These are phyloP conservation scores for Akabosia matsudoensis DNA, from an alignment of 1,140 invertebrate species.

Conservation along the genomic window DNA sequence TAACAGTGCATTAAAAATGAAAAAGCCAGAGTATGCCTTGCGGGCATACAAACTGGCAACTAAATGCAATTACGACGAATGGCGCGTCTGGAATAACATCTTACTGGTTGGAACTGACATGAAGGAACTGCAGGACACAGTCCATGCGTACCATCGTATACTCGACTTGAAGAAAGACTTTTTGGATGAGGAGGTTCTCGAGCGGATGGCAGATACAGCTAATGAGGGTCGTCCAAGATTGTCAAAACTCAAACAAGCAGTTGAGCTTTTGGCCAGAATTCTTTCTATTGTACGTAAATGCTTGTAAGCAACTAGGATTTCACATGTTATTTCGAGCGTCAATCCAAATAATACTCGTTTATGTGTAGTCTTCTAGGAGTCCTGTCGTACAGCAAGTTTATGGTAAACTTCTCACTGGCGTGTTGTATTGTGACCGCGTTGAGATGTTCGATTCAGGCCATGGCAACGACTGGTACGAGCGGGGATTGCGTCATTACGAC, in stretches of 20 bases:
- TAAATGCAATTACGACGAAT: slow-evolving; percentile 25
- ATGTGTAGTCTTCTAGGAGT: neutral
- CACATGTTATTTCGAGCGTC: neutral
- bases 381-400: neutral
- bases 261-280: neutral
- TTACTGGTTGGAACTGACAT: neutral
- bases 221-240: neutral
- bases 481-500: neutral
- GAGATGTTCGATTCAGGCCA: neutral
- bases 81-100: slow-evolving; percentile 1
- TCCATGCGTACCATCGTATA: neutral
- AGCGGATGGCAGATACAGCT: neutral
- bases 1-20: neutral
- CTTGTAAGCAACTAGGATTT: neutral
- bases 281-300: neutral
- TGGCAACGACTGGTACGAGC: neutral
- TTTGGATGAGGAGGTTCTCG: neutral
- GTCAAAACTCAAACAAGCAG: neutral
- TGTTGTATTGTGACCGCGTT: no score
- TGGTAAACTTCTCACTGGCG: neutral
- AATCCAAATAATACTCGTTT: neutral
- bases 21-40: neutral
- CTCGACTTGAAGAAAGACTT: neutral
- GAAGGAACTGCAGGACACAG: neutral
- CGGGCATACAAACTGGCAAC: slow-evolving; percentile 4